Percentiles rank a stretch among this genome's conserved stretches.
These are phyloP conservation scores for Hypena proboscidalis DNA, from an alignment of 2,888 invertebrate genomes.

Conservation along the genomic window DNA sequence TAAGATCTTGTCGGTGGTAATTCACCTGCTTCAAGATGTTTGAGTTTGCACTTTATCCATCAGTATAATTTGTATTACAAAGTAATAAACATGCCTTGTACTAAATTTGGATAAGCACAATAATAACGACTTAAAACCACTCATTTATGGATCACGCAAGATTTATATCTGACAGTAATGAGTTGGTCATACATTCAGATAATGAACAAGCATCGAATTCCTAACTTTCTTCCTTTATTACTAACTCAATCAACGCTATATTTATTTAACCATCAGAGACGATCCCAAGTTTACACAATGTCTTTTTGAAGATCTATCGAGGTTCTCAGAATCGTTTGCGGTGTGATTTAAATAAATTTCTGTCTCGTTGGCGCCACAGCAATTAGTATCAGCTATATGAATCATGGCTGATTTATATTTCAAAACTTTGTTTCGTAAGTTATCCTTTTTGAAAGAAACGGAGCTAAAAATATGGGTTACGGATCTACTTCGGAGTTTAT, in stretches of 20 bases:
- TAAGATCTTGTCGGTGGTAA: too few relatives aligned
- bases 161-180: conserved; percentile 4
- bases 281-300: conserved; percentile 29
- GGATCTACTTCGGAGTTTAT: conserved; percentile 1
- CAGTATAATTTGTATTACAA: too few relatives aligned
- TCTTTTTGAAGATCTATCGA: conserved; percentile 43
- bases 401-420: conserved; percentile 38
- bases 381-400: conserved; percentile 56
- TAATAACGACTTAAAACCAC: background rate
- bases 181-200: background rate
- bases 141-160: background rate
- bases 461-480: conserved; percentile 26
- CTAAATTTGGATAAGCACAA: background rate
- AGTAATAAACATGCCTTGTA: too few relatives aligned
- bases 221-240: conserved; percentile 8
- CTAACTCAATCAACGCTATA: conserved; percentile 31
- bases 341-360: conserved; percentile 53
- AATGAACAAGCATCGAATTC: conserved; percentile 1
- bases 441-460: conserved; percentile 26
- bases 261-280: conserved; percentile 27
- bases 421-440: conserved; percentile 28
- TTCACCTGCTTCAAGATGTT: too few relatives aligned
- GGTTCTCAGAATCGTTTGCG: conserved; percentile 47
- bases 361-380: conserved; percentile 54
- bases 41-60: too few relatives aligned